A percentile compares a stretch with the other conserved stretches of the same genome.
These are phyloP conservation scores for Cephus cinctus DNA, from an alignment of 1,140 invertebrate genomes.

Conservation along the genomic window DNA sequence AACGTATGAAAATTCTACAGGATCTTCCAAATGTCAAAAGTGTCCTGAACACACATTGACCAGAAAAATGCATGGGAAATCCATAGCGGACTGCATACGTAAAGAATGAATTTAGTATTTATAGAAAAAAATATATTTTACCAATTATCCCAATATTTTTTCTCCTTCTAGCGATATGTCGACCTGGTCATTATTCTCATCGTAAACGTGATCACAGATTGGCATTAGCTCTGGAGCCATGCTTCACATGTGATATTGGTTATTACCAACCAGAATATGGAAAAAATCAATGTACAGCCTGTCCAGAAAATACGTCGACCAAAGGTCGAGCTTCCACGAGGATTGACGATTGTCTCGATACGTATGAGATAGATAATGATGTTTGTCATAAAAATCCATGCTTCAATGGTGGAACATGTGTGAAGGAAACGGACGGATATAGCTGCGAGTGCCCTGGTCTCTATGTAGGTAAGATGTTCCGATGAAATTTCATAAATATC, in stretches of 20 bases:
- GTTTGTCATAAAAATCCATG: slow-evolving; percentile 47
- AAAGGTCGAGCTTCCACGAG: slow-evolving; percentile 49
- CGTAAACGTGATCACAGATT: slow-evolving; percentile 25
- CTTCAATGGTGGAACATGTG: slow-evolving; percentile 46
- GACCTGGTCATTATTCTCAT: slow-evolving; percentile 36
- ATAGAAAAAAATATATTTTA: not conserved
- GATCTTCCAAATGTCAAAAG: slow-evolving; percentile 57
- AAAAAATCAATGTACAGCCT: slow-evolving; percentile 56
- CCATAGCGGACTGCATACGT: slow-evolving; percentile 62
- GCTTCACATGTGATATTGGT: slow-evolving; percentile 62
- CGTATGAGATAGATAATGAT: slow-evolving; percentile 32
- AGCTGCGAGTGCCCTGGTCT: slow-evolving; percentile 48
- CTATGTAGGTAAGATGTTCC: slow-evolving; percentile 45
- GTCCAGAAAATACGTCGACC: slow-evolving; percentile 62
- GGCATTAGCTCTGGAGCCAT: slow-evolving; percentile 42
- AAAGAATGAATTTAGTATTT: slow-evolving; percentile 14
- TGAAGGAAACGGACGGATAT: slow-evolving; percentile 36
- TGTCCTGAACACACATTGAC: slow-evolving; percentile 67
- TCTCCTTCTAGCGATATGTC: slow-evolving; percentile 28
- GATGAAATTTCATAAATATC: too few species aligned
- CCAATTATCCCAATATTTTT: not conserved
- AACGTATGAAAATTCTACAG: slow-evolving; percentile 62
- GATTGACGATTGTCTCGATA: slow-evolving; percentile 53
- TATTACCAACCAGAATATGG: slow-evolving; percentile 64
- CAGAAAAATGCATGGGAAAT: slow-evolving; percentile 57